Base-by-base conservation (phyloP, 2,113 vertebrate genomes). In the Donacobius atricapilla region DNA sequence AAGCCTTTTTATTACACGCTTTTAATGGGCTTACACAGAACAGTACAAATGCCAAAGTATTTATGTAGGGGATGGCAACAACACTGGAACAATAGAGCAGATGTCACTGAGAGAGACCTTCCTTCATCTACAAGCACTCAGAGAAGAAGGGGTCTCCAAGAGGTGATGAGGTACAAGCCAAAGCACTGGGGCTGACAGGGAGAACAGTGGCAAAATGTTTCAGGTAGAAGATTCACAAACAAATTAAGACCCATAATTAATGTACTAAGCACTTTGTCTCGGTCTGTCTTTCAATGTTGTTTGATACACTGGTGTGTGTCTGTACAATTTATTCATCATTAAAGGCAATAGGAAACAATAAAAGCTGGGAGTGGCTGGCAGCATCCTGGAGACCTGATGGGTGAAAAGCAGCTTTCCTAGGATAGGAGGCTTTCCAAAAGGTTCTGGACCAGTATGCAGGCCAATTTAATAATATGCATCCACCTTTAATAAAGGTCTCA, bases 21-120 rank as follows among this genome's bases (percentile, higher is more conserved):
- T 93, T 87, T 93, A 89, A 94, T 91, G 73, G 81, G 77, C 48
- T 95, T 89, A 96, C 54, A 69, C 11, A 90, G 82, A 71, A 60
- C 64, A 85, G 80, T 82, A 78, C 56, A 89, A 92, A 75, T 72
- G 73, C 83, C 72, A 20, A 75, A 40, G 54, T 71, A 40, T 90
- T 89, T 70, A 25, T 89, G 15, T 22, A n/a, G 19, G 37, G 51
- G 47, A 81, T 51, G 30, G 76, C 53, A 73, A 45, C 0, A 0
- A 37, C 57, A 13, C 35, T 56, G 81, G n/a, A 89, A 73, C 69
- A 64, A 85, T 79, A 0, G 1, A 95, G 53, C 53, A 72, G 87
- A 89, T 77, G 65, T 87, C 93, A 48, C 28, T 33, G 68, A 70
- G 58, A 93, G 71, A 6, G 16, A 73, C 39, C 56, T 89, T 75